A percentile compares a stretch with the other conserved stretches of the same genome.
phyloP scores from a whole-genome alignment of 2,113 vertebrate species.

The Plestiodon gilberti region DNA sequence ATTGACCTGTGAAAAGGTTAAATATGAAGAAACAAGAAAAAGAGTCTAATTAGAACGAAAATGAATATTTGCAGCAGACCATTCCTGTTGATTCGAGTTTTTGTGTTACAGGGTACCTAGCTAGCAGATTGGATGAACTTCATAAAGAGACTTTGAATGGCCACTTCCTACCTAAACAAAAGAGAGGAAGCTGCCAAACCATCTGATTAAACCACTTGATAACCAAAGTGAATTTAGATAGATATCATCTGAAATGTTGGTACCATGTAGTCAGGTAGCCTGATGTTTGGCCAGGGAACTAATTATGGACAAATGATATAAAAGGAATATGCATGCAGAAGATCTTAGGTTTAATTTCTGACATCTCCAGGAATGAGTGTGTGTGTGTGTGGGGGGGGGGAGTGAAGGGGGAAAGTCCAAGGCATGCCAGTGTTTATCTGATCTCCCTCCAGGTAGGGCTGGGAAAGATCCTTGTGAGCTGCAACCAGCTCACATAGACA shows the following conservation, averaged over 20 bases:
- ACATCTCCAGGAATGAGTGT: no score
- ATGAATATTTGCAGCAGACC: background rate
- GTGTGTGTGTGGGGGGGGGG: no score
- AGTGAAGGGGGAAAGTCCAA: no score
- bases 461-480: no score
- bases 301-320: background rate
- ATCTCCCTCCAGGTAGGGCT: no score
- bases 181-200: background rate
- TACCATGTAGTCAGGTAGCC: background rate
- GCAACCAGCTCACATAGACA: no score
- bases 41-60: slow-evolving; percentile 5
- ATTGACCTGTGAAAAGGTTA: slow-evolving; percentile 68
- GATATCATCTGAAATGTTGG: background rate
- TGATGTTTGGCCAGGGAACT: background rate
- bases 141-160: background rate
- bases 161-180: background rate
- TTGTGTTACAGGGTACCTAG: background rate
- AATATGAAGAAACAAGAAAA: slow-evolving; percentile 50
- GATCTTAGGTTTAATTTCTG: no score
- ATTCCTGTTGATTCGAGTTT: background rate
- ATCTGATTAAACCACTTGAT: background rate
- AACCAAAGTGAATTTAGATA: background rate
- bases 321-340: background rate
- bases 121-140: background rate
- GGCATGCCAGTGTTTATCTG: no score